phyloP scores from a whole-genome alignment of 2,888 invertebrate species.

The Leptopterna dolabrata region DNA sequence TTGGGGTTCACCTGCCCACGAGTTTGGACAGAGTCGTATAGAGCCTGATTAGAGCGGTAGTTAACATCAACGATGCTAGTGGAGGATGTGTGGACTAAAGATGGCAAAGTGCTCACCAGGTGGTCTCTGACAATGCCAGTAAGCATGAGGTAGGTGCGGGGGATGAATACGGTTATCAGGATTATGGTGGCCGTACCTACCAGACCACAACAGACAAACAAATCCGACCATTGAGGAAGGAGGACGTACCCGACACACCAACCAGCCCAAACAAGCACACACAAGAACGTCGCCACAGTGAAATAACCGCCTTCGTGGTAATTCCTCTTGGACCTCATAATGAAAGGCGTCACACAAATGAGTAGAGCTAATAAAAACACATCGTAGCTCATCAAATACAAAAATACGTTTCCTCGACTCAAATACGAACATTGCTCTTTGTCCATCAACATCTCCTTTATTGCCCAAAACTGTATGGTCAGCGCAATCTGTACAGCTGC shows the following conservation, averaged over 20 bases:
- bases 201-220: slow-evolving; percentile 73
- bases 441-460: slow-evolving; percentile 69
- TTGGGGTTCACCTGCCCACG: slow-evolving; percentile 63
- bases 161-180: slow-evolving; percentile 75
- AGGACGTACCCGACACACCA: slow-evolving; percentile 72
- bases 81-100: slow-evolving; percentile 60
- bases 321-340: slow-evolving; percentile 75
- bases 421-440: slow-evolving; percentile 69
- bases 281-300: slow-evolving; percentile 70
- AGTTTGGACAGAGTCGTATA: slow-evolving; percentile 64
- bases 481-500: slow-evolving; percentile 71
- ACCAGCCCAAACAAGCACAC: slow-evolving; percentile 72
- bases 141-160: slow-evolving; percentile 77
- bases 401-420: slow-evolving; percentile 69
- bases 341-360: slow-evolving; percentile 72
- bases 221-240: slow-evolving; percentile 67
- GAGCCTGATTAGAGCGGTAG: slow-evolving; percentile 65
- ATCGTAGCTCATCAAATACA: slow-evolving; percentile 73
- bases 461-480: slow-evolving; percentile 66
- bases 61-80: slow-evolving; percentile 67
- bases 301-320: slow-evolving; percentile 74
- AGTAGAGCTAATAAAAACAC: slow-evolving; percentile 72
- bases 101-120: slow-evolving; percentile 65
- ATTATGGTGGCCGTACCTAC: slow-evolving; percentile 74
- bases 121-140: slow-evolving; percentile 74